phyloP scores from a whole-genome alignment of 2,888 invertebrate species.

The Augiades crinisus region DNA sequence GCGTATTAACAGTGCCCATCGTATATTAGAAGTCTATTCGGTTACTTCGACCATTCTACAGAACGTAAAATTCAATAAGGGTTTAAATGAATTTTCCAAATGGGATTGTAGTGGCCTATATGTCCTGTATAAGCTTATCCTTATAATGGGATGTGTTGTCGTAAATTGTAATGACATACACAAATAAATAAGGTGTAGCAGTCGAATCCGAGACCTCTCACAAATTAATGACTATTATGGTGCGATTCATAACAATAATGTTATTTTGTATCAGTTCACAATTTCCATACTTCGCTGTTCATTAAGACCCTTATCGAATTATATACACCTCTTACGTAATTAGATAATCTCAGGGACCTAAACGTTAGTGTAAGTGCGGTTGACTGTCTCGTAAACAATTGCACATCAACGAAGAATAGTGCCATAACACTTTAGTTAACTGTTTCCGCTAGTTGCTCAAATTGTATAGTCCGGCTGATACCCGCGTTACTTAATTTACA shows the following conservation, averaged over 20 bases:
- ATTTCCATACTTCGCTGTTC: background rate
- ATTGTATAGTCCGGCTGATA: constrained; percentile 32
- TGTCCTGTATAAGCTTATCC: too few species aligned
- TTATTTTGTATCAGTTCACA: too few species aligned
- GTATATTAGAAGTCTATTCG: too few species aligned
- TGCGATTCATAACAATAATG: too few species aligned
- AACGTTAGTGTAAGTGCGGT: constrained; percentile 39
- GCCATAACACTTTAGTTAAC: constrained; percentile 65
- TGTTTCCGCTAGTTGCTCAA: constrained; percentile 66
- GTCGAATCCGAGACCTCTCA: too few species aligned
- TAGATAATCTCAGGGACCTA: constrained; percentile 39
- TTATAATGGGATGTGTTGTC: too few species aligned
- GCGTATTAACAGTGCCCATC: too few species aligned
- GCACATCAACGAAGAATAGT: constrained; percentile 70
- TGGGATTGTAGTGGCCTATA: background rate
- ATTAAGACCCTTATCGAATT: background rate
- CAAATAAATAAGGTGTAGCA: too few species aligned
- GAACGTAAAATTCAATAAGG: background rate
- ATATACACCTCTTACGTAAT: constrained; percentile 14
- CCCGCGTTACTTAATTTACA: constrained; percentile 46
- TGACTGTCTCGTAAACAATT: constrained; percentile 25
- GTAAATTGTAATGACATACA: too few species aligned
- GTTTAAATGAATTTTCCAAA: background rate
- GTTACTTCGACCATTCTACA: too few species aligned
- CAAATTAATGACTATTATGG: too few species aligned